phyloP scores from a whole-genome alignment of 1,140 invertebrate species.

The Macrocentrus cingulum region DNA sequence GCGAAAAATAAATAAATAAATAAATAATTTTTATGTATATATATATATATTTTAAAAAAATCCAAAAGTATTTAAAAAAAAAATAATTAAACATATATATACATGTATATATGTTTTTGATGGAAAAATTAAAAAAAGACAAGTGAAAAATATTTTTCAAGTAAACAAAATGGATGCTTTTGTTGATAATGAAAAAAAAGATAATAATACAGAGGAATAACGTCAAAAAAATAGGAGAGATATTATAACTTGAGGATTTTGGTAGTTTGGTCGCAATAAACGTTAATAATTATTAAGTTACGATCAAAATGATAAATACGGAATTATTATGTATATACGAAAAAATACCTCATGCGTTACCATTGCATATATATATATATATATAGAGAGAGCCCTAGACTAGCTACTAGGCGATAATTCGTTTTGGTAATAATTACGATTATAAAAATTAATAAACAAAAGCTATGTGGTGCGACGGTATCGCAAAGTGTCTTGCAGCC shows the following conservation, averaged over 20 bases:
- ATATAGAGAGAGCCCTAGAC: slow-evolving; percentile 56
- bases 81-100: slow-evolving; percentile 26
- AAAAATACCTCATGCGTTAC: slow-evolving; percentile 58
- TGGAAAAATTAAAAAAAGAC: slow-evolving; percentile 10
- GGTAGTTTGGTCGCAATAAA: slow-evolving; percentile 44
- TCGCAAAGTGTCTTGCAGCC: slow-evolving; percentile 38
- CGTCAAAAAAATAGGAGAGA: slow-evolving; percentile 8
- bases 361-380: no score
- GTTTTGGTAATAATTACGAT: slow-evolving; percentile 33
- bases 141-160: slow-evolving; percentile 24
- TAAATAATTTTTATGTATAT: slow-evolving; percentile 18
- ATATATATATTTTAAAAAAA: slow-evolving; percentile 41
- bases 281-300: slow-evolving; percentile 52
- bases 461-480: slow-evolving; percentile 31
- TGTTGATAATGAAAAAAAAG: neutral
- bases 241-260: slow-evolving; percentile 33
- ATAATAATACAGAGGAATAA: neutral
- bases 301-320: slow-evolving; percentile 52
- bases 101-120: no score
- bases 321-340: slow-evolving; percentile 50
- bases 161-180: slow-evolving; percentile 28
- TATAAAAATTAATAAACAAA: slow-evolving; percentile 30
- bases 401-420: slow-evolving; percentile 47
- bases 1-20: slow-evolving; percentile 52
- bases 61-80: slow-evolving; percentile 27